phyloP scores from a whole-genome alignment of 2,888 invertebrate species.

The Philonicus albiceps region DNA sequence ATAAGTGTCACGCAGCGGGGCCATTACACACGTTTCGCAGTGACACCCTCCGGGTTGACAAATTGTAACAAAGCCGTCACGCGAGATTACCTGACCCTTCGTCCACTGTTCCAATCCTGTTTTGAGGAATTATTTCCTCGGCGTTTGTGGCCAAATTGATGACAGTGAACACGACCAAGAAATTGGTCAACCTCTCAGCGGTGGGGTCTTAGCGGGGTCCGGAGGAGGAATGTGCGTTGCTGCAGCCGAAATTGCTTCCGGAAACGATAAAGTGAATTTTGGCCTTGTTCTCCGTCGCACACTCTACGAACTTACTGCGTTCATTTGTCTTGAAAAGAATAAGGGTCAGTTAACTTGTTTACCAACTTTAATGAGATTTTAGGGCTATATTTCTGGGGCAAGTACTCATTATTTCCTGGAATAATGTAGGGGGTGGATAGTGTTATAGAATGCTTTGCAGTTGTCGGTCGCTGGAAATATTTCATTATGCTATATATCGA shows the following conservation, averaged over 20 bases:
- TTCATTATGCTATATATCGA: not conserved
- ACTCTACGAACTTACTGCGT: not conserved
- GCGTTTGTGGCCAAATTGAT: conserved; percentile 39
- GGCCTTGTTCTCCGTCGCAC: not conserved
- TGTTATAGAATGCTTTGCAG: not conserved
- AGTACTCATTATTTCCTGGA: not conserved
- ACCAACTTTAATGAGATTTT: not conserved
- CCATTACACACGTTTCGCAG: conserved; percentile 13
- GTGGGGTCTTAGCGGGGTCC: not conserved
- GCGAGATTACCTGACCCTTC: conserved; percentile 39
- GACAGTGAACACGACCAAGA: conserved; percentile 8
- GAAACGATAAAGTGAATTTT: conserved; percentile 25
- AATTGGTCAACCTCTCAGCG: not conserved
- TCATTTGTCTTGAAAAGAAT: not conserved
- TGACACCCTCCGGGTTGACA: conserved; percentile 35
- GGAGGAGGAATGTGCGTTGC: conserved; percentile 4
- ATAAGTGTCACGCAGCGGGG: conserved; percentile 16
- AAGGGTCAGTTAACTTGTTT: conserved; percentile 25
- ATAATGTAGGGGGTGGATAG: not conserved
- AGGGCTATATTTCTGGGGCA: not conserved
- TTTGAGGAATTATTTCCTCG: conserved; percentile 46
- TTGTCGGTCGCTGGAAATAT: not conserved
- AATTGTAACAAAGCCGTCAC: conserved; percentile 24
- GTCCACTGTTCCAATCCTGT: conserved; percentile 38
- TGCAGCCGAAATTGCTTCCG: conserved; percentile 35